Base-by-base conservation (phyloP, 2,888 invertebrate genomes). In the Zootermopsis nevadensis region DNA sequence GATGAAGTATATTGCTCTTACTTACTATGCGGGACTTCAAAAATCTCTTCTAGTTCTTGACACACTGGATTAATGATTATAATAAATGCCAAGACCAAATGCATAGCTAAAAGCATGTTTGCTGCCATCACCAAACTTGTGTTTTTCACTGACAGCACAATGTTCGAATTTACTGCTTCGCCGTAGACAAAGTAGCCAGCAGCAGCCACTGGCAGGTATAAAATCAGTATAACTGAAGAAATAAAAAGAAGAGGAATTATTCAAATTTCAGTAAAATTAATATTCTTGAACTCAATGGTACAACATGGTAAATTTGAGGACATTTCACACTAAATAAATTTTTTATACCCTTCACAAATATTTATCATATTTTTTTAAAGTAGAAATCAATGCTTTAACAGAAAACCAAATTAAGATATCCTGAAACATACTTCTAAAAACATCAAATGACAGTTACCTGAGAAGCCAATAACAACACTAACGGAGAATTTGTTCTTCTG, bases 21-120 rank as follows among this genome's bases (percentile, higher is more conserved):
- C 82, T 84, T 76, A 84, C 84, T 7, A 55, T 74, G 82, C 3
- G 93, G 93, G 8, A 94, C 90, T 82, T 90, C 91, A 86, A 94
- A 91, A 3, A 93, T 89, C 87, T 94, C 93, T 87, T 95, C 95
- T 83, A 94, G 87, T 87, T 94, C 93, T 89, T 94, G 94, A 87
- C 93, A 93, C 66, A 94, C 93, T 0, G 95, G 94, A 89, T 94
- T 95, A 86, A 94, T 91, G 85, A 94, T 91, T 86, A 95, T 94
- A 84, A 94, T 89, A 88, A 94, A 94, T 38, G 94, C 94, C 77
- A 93, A 90, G 42, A 94, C 88, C 30, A 95, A 90, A 88, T 95
- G 95, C 6, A 92, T 86, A 0, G 92, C 92, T 91, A 95, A 93
- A 42, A 94, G 89, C 53, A 93, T 88, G 87, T 94, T 92, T 48